Evolutionary conservation across 1,140 invertebrate genomes (phyloP), one percentile per base, ranked within the genome.

Genomic region (Pseudobourletiella spinata): DNA sequence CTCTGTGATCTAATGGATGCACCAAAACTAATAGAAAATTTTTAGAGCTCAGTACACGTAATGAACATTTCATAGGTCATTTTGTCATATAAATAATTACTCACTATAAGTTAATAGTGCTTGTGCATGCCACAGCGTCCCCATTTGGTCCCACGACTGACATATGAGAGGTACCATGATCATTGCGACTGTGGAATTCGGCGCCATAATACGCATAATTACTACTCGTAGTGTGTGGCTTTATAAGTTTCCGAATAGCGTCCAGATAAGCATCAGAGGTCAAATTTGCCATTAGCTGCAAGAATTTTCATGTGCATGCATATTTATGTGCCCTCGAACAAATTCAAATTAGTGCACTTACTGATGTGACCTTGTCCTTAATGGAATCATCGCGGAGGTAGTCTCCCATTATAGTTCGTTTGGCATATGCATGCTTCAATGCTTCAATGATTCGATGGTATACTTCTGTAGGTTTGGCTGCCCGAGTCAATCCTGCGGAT

Each of bases 111-210:
- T 98, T 98, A 8, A 98, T 83, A 8, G 91, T 93, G 71, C 89
- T 91, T 1, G 95, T 98, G 26, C 91, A 83, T 1, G 91, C 85
- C 11, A 97, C 88, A 16, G 94, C 95, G 78, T 95, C 89, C 0
- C 95, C 95, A 74, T 92, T 84, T 1, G 81, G 79, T 3, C 85
- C 86, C 39, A 97, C 74, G 24, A 98, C 82, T 0, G 87, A 89
- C 29, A 97, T 81, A 72, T 98, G 94, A 0, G 92, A 84, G 0
- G 95, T 98, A 24, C 95, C 94, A 48, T 48, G 32, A 39, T 39
- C 32, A 8, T 39, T n/a, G 8, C 8, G n/a, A 11, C 8, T 39
- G 8, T 8, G n/a, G 32, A 39, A 39, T 39, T 39, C 32, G n/a
- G 32, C 32, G 8, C 32, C 32, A 39, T 39, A 39, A 39, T 39